Evolutionary conservation across 1,140 invertebrate species (phyloP).

Genomic region (Acromyrmex echinatior): DNA sequence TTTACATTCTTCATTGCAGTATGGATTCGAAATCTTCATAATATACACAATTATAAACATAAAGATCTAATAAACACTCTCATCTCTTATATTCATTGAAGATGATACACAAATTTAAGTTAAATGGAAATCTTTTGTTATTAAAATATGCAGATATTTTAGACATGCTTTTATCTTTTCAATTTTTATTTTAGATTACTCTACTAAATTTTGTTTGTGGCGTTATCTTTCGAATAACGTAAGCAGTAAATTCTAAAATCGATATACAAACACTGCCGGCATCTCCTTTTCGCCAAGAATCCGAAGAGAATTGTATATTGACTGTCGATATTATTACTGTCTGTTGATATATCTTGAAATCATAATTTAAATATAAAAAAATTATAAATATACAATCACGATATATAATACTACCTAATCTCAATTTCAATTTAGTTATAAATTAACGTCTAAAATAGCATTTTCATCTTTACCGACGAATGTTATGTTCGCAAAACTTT

Average conservation of each 20-base stretch:
- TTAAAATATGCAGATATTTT: neutral
- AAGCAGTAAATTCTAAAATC: neutral
- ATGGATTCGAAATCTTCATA: neutral
- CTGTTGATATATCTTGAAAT: constrained; percentile 14
- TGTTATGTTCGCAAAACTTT: neutral
- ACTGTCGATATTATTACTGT: neutral
- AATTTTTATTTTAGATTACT: neutral
- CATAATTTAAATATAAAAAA: neutral
- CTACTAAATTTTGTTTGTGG: constrained; percentile 9
- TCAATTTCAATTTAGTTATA: neutral
- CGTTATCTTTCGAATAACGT: constrained; percentile 18
- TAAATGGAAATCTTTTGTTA: neutral
- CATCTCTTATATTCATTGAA: neutral
- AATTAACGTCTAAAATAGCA: neutral
- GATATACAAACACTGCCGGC: neutral
- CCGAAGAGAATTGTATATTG: neutral
- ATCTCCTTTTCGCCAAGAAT: neutral
- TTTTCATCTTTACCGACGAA: constrained; percentile 37
- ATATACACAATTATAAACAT: too few relatives aligned
- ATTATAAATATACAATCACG: neutral
- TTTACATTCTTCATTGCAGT: too few relatives aligned
- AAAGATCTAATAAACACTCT: neutral
- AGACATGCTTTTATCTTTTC: neutral
- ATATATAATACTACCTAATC: neutral
- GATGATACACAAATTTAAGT: neutral